Evolutionary conservation across 2,888 invertebrate species (phyloP), one percentile per base, ranked within the genome.

Genomic region (Philhelius pedissequus): DNA sequence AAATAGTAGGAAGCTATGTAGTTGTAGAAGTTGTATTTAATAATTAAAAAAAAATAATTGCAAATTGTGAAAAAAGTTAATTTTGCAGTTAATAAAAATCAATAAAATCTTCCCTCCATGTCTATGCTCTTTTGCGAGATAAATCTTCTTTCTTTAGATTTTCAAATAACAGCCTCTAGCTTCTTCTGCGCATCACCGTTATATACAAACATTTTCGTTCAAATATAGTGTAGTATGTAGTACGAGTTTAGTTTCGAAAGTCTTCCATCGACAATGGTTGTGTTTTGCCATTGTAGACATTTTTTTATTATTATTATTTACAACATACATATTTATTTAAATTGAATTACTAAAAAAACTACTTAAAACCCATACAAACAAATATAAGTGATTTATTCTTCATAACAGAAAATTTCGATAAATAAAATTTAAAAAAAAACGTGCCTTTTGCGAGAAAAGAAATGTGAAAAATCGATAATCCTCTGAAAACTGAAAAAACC

Each of bases 221-320:
- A n/a, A n/a, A n/a, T n/a, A n/a, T n/a, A n/a, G n/a, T n/a, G n/a
- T n/a, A n/a, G n/a, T n/a, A n/a, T n/a, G n/a, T n/a, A n/a, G 18
- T 54, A 40, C 5, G 4, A 50, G 35, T 15, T 88, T 87, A 91
- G 91, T 91, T 87, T 88, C 82, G 86, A 80, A 87, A 88, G 91
- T 91, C 91, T 91, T 91, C 90, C 90, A 89, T 87, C 86, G 88
- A 86, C 88, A 88, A 87, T 88, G 88, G 88, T 87, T 69, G 74
- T 68, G 78, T 87, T 86, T 82, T 82, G 70, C 77, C 76, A 82
- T 82, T 86, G 83, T 79, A 77, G 80, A 86, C 62, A 4, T 30
- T 22, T 78, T 68, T n/a, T 25, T 40, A n/a, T n/a, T n/a, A n/a
- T 58, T 81, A 30, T 18, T 40, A 45, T 20, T 22, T 13, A 13